Percentiles rank a stretch among this genome's conserved stretches.
Conservation (phyloP, 2,113 vertebrate genomes). For the Ginglymostoma cirratum region DNA sequence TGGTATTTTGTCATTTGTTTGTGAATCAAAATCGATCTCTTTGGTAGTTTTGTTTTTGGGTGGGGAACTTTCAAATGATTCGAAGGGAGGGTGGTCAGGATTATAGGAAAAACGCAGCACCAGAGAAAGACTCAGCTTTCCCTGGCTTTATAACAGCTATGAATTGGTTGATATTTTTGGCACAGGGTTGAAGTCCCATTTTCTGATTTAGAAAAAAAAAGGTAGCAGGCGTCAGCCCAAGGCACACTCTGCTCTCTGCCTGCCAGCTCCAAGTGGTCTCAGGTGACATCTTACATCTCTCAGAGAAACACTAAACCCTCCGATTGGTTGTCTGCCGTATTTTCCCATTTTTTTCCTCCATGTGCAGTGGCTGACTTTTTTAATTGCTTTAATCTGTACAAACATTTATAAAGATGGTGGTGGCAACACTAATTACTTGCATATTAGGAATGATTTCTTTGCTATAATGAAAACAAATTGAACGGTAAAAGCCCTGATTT, state of each 20-base stretch:
- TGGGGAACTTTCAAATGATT: conserved; percentile 30
- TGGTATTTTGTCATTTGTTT: not conserved
- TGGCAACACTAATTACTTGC: conserved; percentile 58
- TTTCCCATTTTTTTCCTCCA: conserved; percentile 39
- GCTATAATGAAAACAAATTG: conserved; percentile 42
- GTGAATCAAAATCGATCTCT: not conserved
- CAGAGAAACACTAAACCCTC: conserved; percentile 24
- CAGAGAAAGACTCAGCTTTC: conserved; percentile 58
- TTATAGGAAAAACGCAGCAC: conserved; percentile 57
- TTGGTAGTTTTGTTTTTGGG: not conserved
- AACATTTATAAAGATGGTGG: conserved; percentile 61
- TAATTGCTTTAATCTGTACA: conserved; percentile 57
- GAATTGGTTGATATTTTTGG: conserved; percentile 71
- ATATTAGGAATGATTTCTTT: conserved; percentile 44
- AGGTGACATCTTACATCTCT: conserved; percentile 50
- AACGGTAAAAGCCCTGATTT: conserved; percentile 40
- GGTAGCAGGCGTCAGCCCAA: conserved; percentile 61
- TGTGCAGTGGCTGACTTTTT: conserved; percentile 45
- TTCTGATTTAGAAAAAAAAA: conserved; percentile 57
- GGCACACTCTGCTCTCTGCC: conserved; percentile 56
- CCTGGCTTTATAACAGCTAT: conserved; percentile 61
- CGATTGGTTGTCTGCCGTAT: not conserved
- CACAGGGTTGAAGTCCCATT: conserved; percentile 50
- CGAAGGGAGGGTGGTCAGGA: conserved; percentile 44
- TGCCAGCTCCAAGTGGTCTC: conserved; percentile 53